Base-by-base conservation (phyloP, 2,113 vertebrate species). In the Tragelaphus strepsiceros region DNA sequence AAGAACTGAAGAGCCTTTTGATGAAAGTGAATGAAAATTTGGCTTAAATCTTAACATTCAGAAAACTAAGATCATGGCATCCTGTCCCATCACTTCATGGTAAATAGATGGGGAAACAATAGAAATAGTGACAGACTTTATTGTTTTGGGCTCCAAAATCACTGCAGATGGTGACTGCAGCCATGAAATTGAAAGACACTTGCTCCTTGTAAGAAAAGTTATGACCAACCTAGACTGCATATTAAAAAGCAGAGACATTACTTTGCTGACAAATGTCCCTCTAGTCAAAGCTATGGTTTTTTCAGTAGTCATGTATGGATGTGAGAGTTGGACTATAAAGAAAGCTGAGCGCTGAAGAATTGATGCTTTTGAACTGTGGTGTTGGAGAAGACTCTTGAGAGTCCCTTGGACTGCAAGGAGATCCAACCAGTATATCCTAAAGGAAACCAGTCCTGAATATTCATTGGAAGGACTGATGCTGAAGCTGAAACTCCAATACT, bases 321-420 rank as follows among this genome's bases (percentile, higher is more conserved):
- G 9, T 21, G 9, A 71, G 64, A 71, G 64, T 35, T 71, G 64
- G 4, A 71, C n/a, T 71, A 71, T 35, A 71, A 71, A 71, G 64
- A 35, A 71, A 71, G 64, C n/a, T 71, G n/a, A 71, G n/a, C 0
- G 4, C 64, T 0, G 0, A 71, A 71, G 17, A 71, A 71, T 2
- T 35, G 9, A 21, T 71, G 17, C 64, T 35, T 71, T 71, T 71
- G 64, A 21, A 71, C 4, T 11, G 8, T 71, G n/a, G 64, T 71
- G 0, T 71, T 21, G n/a, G 17, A 21, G 9, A 71, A 71, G 64
- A 71, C 64, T 71, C 19, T 71, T 35, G n/a, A 71, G 9, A 71
- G 64, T 35, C 64, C 32, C 64, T 5, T 35, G 17, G 64, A 71
- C 64, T 21, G 17, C 32, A 71, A 71, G n/a, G n/a, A 35, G n/a